Conservation (phyloP, 2,797 vertebrate genomes). For the Mastacembelus armatus region DNA sequence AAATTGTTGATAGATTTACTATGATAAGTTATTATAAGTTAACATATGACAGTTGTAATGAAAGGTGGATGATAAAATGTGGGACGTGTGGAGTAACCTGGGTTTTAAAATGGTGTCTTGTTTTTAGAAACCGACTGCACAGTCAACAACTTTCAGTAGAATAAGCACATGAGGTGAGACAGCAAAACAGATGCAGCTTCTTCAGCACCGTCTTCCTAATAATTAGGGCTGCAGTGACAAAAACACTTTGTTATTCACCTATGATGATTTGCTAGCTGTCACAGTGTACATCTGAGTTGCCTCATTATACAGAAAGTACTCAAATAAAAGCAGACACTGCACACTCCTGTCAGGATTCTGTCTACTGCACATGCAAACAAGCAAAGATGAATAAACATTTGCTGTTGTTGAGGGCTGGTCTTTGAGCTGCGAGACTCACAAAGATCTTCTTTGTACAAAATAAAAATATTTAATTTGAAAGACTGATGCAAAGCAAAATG, state of each 20-base stretch:
- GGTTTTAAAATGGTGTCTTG: constrained; percentile 29
- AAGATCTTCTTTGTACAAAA: constrained; percentile 82
- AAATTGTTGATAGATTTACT: neutral
- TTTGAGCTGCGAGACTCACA: constrained; percentile 75
- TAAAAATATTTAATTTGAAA: constrained; percentile 86
- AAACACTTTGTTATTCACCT: constrained; percentile 78
- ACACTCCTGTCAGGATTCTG: constrained; percentile 76
- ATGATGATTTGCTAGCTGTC: constrained; percentile 78
- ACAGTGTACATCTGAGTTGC: constrained; percentile 72
- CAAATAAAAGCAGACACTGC: constrained; percentile 76
- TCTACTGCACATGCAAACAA: constrained; percentile 80
- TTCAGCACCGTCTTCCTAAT: constrained; percentile 67
- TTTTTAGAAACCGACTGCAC: constrained; percentile 52
- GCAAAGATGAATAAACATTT: constrained; percentile 83
- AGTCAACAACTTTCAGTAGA: constrained; percentile 52
- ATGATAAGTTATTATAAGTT: constrained; percentile 18
- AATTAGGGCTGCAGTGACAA: constrained; percentile 77
- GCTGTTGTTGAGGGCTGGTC: constrained; percentile 75
- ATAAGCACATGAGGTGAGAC: constrained; percentile 70
- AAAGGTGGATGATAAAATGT: constrained; percentile 8
- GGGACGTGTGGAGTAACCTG: constrained; percentile 25
- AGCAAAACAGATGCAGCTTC: constrained; percentile 66
- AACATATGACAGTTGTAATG: constrained; percentile 10
- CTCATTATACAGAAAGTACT: constrained; percentile 81
- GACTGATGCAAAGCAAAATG: constrained; percentile 82